Percentiles rank a stretch among this genome's conserved stretches.
Evolutionary conservation across 2,797 vertebrate species (phyloP).

Genomic region (Naso thynnoides): DNA sequence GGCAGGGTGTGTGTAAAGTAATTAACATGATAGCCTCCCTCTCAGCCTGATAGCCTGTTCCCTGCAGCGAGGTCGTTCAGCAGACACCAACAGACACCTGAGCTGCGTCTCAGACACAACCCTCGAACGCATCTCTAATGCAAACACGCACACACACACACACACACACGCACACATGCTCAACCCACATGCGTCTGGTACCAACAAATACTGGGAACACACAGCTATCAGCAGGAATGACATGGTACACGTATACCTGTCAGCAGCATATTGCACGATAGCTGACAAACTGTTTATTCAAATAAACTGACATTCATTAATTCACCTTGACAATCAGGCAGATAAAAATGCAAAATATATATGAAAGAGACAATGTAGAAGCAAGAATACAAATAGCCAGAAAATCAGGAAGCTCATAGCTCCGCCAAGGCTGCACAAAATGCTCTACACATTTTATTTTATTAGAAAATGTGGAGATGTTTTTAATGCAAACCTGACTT

Average conservation of each 20-base stretch:
- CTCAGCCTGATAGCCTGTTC: slow-evolving; percentile 83
- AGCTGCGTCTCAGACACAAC: slow-evolving; percentile 76
- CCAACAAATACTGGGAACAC: slow-evolving; percentile 62
- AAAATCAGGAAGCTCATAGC: background rate
- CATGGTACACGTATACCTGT: slow-evolving; percentile 55
- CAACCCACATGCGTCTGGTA: slow-evolving; percentile 54
- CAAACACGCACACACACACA: slow-evolving; percentile 63
- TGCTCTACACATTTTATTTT: background rate
- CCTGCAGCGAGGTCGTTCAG: slow-evolving; percentile 84
- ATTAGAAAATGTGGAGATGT: background rate
- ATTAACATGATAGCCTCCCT: slow-evolving; percentile 85
- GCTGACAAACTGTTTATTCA: slow-evolving; percentile 48
- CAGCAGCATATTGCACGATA: slow-evolving; percentile 29
- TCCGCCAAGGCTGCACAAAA: slow-evolving; percentile 11
- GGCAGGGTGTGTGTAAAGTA: slow-evolving; percentile 83
- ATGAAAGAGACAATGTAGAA: slow-evolving; percentile 15
- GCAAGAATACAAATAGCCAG: slow-evolving; percentile 10
- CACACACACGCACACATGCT: slow-evolving; percentile 52
- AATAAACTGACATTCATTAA: slow-evolving; percentile 57
- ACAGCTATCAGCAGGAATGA: slow-evolving; percentile 59
- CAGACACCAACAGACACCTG: slow-evolving; percentile 81
- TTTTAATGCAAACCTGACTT: slow-evolving; percentile 8
- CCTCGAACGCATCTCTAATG: slow-evolving; percentile 69
- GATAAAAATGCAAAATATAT: slow-evolving; percentile 27
- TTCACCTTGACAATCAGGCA: slow-evolving; percentile 50